phyloP scores from a whole-genome alignment of 2,797 vertebrate genomes.

The Apogon hyalosoma region DNA sequence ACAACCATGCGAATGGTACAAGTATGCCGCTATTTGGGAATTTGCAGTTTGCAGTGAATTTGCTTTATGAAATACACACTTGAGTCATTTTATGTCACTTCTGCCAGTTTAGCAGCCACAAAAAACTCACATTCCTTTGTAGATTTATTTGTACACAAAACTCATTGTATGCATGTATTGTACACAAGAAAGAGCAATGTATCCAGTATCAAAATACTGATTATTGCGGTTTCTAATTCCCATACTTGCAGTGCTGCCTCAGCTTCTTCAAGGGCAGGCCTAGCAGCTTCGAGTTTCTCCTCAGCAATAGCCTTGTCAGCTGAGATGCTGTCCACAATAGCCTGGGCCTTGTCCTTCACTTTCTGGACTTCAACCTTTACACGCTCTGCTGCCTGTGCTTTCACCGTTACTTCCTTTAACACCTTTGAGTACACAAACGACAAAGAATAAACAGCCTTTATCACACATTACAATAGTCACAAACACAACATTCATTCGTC shows the following conservation, averaged over 20 bases:
- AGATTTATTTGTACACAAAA: no score
- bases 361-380: constrained; percentile 96
- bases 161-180: no score
- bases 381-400: constrained; percentile 93
- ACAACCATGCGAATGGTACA: no score
- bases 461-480: no score
- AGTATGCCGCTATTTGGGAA: no score
- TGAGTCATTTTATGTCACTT: no score
- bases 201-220: neutral
- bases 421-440: constrained; percentile 80
- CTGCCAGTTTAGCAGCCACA: neutral
- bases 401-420: constrained; percentile 94
- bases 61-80: no score
- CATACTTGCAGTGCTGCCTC: constrained; percentile 92
- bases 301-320: constrained; percentile 93
- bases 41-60: no score
- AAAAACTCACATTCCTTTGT: no score
- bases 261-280: constrained; percentile 92
- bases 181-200: neutral
- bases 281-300: constrained; percentile 92
- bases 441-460: neutral
- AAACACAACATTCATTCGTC: no score
- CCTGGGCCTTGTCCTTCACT: constrained; percentile 97
- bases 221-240: neutral
- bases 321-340: constrained; percentile 93